Evolutionary conservation across 2,113 vertebrate species (phyloP).

Genomic region (Aramus guarauna): DNA sequence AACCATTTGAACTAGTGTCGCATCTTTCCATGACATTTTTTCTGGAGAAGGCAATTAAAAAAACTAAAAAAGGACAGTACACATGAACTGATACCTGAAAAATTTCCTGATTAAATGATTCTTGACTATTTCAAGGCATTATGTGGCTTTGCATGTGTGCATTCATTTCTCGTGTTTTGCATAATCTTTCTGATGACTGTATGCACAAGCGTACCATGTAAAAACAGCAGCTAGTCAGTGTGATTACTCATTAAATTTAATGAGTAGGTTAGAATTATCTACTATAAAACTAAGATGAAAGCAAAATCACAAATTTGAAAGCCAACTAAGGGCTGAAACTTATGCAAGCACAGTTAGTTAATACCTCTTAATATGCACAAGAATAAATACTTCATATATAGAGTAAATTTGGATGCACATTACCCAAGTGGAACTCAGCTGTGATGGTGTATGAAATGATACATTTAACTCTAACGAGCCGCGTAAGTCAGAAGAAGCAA

Average conservation of each 20-base stretch:
- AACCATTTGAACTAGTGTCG: background rate
- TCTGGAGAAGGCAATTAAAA: background rate
- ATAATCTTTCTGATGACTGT: conserved; percentile 30
- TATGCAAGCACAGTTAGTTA: conserved; percentile 21
- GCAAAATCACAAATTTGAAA: conserved; percentile 32
- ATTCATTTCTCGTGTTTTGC: conserved; percentile 29
- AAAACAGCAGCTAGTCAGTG: conserved; percentile 1
- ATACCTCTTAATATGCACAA: background rate
- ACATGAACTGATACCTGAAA: background rate
- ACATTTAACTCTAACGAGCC: conserved; percentile 22
- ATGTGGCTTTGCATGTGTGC: background rate
- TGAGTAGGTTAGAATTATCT: conserved; percentile 55
- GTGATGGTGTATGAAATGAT: background rate
- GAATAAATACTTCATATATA: background rate
- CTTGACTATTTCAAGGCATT: background rate
- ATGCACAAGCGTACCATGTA: background rate
- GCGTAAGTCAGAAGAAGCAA: background rate
- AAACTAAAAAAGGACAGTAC: background rate
- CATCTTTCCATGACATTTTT: background rate
- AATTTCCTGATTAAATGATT: background rate
- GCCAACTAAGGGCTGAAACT: conserved; percentile 5
- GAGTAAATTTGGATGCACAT: background rate
- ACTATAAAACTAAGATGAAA: conserved; percentile 34
- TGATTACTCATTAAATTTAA: conserved; percentile 58
- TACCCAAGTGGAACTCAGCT: background rate